Evolutionary conservation across 2,797 vertebrate genomes (phyloP).

Genomic region (Pelobates cultripes): DNA sequence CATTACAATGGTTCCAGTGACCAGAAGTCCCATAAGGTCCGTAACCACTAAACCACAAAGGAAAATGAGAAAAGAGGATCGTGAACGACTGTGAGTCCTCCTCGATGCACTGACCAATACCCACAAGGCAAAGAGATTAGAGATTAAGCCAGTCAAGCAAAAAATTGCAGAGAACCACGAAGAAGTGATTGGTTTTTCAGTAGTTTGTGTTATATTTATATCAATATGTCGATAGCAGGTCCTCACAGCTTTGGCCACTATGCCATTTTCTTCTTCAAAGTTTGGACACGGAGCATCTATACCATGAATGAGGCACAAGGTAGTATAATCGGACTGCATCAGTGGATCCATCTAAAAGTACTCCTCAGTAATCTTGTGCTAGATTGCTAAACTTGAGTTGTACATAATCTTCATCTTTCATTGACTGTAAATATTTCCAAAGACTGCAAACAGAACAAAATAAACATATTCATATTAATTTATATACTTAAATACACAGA

Average conservation of each 20-base stretch:
- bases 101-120: slow-evolving; percentile 81
- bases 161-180: slow-evolving; percentile 81
- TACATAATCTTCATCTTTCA: background rate
- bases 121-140: slow-evolving; percentile 87
- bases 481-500: no score
- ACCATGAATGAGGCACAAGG: slow-evolving; percentile 3
- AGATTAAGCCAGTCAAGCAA: slow-evolving; percentile 79
- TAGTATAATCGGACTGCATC: background rate
- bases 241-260: rapidly evolving
- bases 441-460: slow-evolving; percentile 7
- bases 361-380: background rate
- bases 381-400: background rate
- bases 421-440: background rate
- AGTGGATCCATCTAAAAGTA: background rate
- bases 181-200: slow-evolving; percentile 66
- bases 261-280: slow-evolving; percentile 52
- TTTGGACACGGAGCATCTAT: slow-evolving; percentile 1
- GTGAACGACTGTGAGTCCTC: slow-evolving; percentile 67
- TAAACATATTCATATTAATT: background rate
- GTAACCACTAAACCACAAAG: slow-evolving; percentile 90
- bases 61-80: slow-evolving; percentile 89
- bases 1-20: slow-evolving; percentile 84
- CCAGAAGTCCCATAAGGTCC: slow-evolving; percentile 88
- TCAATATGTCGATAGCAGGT: slow-evolving; percentile 65
- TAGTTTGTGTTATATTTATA: slow-evolving; percentile 32